Evolutionary conservation across 2,888 invertebrate genomes (phyloP).

Genomic region (Trissoscelio sp.): DNA sequence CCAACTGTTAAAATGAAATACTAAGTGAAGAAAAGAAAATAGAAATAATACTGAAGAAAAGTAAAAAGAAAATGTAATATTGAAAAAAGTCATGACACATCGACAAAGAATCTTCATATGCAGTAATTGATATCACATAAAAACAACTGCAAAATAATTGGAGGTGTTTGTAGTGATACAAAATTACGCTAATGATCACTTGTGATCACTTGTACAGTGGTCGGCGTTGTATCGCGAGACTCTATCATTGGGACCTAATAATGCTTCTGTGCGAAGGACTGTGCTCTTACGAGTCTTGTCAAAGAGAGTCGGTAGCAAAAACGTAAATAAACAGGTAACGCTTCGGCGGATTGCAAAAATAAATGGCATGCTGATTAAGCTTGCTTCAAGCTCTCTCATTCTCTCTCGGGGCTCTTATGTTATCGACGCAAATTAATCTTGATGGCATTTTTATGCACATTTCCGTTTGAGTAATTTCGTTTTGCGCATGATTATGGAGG

Average conservation of each 20-base stretch:
- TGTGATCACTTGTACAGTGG: slow-evolving; percentile 42
- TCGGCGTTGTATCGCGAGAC: slow-evolving; percentile 46
- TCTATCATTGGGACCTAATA: slow-evolving; percentile 64
- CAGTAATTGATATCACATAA: neutral
- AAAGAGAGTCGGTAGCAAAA: slow-evolving; percentile 50
- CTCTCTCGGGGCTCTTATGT: slow-evolving; percentile 12
- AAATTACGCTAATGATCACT: slow-evolving; percentile 63
- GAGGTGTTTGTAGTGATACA: slow-evolving; percentile 47
- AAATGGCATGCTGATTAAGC: slow-evolving; percentile 34
- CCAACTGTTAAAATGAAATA: too few species aligned
- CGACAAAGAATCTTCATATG: too few species aligned
- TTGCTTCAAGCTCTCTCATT: neutral
- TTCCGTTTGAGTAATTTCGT: slow-evolving; percentile 10
- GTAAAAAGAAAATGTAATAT: too few species aligned
- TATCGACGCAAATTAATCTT: slow-evolving; percentile 43
- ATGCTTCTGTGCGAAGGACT: slow-evolving; percentile 50
- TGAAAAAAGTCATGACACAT: too few species aligned
- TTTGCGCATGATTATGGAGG: slow-evolving; percentile 4
- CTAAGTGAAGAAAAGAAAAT: too few species aligned
- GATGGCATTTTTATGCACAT: slow-evolving; percentile 28
- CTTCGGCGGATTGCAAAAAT: slow-evolving; percentile 26
- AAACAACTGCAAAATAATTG: slow-evolving; percentile 38
- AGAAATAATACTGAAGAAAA: too few species aligned
- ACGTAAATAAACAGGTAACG: slow-evolving; percentile 61
- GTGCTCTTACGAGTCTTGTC: slow-evolving; percentile 45